Base-by-base conservation (phyloP, 2,113 vertebrate genomes). In the Uropsilus gracilis region DNA sequence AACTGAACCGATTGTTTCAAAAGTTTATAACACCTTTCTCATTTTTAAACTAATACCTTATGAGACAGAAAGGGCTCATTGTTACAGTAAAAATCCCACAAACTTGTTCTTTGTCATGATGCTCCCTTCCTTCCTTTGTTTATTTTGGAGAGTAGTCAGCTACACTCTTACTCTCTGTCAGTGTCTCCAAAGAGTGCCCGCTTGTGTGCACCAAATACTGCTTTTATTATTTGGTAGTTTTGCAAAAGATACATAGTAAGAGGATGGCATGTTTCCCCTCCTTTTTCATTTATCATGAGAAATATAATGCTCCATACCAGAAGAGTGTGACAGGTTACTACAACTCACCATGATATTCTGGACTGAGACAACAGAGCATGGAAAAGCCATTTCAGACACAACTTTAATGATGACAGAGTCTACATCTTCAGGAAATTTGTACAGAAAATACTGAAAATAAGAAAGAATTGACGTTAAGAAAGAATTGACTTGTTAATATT, bases 361-460 rank as follows among this genome's bases (percentile, higher is more conserved):
- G 78, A 99, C 98, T 0, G 98, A 99, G 88, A 99, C 98, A 92
- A 99, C 98, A 0, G 98, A 98, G 89, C 98, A 99, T 0, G 98
- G 98, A 42, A 98, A 98, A 84, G 96, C 95, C 59, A 96, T 87
- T 64, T 98, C 94, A 68, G 98, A 98, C 24, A 92, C 92, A 71
- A 99, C 98, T 89, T 98, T 98, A 96, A 99, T 98, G 39, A 98
- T 81, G 71, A 99, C 98, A 0, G 98, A 99, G 83, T 99, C 98
- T 0, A 98, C 98, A 5, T 98, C 98, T 85, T 97, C 96, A 91
- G 98, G 98, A 95, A 99, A 99, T 76, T 95, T 98, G 98, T 99
- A 99, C 24, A 99, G 97, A 95, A 99, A 99, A 96, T 98, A 99
- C 98, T 99, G 88, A 61, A 32, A 94, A 97, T 32, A 63, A 93